Evolutionary conservation across 92 coral and sea anemone genomes (phyloP).

Genomic region (Galaxea fascicularis): DNA sequence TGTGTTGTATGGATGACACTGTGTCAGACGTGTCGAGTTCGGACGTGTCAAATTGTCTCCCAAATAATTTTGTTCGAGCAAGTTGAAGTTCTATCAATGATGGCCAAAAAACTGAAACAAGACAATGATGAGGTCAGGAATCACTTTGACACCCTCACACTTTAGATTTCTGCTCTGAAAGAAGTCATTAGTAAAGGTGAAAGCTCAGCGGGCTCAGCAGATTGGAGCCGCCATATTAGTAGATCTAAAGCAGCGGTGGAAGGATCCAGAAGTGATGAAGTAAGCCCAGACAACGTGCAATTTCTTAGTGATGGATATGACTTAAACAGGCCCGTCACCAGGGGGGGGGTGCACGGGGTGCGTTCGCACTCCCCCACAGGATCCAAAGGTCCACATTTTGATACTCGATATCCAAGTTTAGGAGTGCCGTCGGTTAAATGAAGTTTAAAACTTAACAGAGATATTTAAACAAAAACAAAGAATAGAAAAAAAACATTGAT

Average conservation of each 20-base stretch:
- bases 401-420: too few species aligned
- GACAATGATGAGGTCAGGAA: background rate
- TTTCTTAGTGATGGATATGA: background rate
- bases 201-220: background rate
- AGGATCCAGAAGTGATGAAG: background rate
- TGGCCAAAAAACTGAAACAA: conserved; percentile 7
- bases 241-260: background rate
- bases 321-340: conserved; percentile 6
- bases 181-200: background rate
- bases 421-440: too few species aligned
- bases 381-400: background rate
- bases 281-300: background rate
- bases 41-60: background rate
- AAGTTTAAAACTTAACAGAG: too few species aligned
- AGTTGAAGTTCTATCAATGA: background rate
- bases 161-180: background rate
- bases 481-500: too few species aligned
- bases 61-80: background rate
- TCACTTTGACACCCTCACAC: background rate
- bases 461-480: too few species aligned
- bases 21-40: background rate
- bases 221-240: background rate
- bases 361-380: too few species aligned
- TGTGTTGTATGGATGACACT: too few species aligned
- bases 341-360: background rate